Percentiles rank a stretch among this genome's conserved stretches.
phyloP scores from a whole-genome alignment of 2,113 vertebrate species.

The Marmota flaviventris region DNA sequence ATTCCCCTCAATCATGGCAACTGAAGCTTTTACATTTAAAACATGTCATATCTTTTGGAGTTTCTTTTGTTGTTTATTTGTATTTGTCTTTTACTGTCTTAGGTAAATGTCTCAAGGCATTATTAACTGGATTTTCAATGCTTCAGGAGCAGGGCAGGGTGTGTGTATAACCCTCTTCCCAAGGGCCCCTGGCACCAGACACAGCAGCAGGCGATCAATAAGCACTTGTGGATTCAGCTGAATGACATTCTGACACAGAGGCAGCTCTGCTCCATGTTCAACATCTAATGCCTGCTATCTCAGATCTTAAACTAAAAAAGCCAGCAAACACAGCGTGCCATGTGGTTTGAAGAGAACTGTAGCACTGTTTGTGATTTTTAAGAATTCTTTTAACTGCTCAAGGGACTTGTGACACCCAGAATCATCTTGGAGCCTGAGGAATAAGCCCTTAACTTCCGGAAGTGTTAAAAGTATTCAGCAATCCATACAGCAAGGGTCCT shows the following conservation, averaged over 20 bases:
- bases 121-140: background rate
- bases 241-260: background rate
- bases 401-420: background rate
- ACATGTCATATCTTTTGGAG: background rate
- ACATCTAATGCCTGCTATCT: background rate
- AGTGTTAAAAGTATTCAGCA: background rate
- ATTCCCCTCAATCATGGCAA: background rate
- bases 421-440: slow-evolving; percentile 2
- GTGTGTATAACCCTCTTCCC: background rate
- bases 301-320: background rate
- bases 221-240: background rate
- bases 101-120: slow-evolving; percentile 20
- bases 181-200: background rate
- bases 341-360: background rate
- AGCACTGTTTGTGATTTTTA: background rate
- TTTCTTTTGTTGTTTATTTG: background rate
- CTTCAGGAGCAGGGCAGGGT: background rate
- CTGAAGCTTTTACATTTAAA: background rate
- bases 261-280: background rate
- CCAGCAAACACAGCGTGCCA: background rate
- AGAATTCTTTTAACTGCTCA: background rate
- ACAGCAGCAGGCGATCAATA: background rate
- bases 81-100: background rate
- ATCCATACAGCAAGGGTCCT: background rate
- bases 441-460: background rate